phyloP scores from a whole-genome alignment of 2,888 invertebrate genomes.

The Tolmerus cingulatus region DNA sequence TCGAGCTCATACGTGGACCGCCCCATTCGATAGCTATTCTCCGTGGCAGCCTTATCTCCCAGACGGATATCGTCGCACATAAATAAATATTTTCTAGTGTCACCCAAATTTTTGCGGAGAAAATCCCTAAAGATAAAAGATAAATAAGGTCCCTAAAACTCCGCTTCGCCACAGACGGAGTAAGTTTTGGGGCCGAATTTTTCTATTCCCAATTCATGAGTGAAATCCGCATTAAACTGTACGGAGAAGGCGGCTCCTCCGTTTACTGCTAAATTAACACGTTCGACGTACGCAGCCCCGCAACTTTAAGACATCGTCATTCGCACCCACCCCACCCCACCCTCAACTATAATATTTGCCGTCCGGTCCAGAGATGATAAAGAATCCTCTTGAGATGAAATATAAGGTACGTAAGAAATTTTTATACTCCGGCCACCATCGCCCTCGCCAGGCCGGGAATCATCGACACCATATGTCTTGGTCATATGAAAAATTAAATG shows the following conservation, averaged over 20 bases:
- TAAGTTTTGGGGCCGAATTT: conserved; percentile 21
- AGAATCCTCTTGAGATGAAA: not conserved
- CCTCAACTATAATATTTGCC: not conserved
- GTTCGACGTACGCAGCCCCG: not conserved
- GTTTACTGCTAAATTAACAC: not conserved
- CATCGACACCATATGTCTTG: conserved; percentile 27
- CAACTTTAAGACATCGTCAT: not conserved
- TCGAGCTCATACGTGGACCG: not conserved
- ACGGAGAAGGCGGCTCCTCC: not conserved
- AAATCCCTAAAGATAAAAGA: conserved; percentile 20
- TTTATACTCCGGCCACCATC: not conserved
- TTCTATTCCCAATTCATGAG: conserved; percentile 36
- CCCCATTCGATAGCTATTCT: not conserved
- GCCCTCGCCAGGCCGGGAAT: not conserved
- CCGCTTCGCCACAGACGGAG: not conserved
- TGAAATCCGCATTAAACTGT: not conserved
- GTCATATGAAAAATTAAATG: conserved; percentile 38
- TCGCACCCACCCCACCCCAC: not conserved
- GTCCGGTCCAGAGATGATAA: not conserved
- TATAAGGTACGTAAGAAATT: conserved; percentile 12
- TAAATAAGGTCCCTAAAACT: not conserved
- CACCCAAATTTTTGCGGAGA: conserved; percentile 39
- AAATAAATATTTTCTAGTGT: conserved; percentile 44
- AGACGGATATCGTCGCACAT: conserved; percentile 35
- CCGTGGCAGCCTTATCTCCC: not conserved